Conservation (phyloP, 2,797 vertebrate genomes). For the Phaenicophaeus curvirostris region DNA sequence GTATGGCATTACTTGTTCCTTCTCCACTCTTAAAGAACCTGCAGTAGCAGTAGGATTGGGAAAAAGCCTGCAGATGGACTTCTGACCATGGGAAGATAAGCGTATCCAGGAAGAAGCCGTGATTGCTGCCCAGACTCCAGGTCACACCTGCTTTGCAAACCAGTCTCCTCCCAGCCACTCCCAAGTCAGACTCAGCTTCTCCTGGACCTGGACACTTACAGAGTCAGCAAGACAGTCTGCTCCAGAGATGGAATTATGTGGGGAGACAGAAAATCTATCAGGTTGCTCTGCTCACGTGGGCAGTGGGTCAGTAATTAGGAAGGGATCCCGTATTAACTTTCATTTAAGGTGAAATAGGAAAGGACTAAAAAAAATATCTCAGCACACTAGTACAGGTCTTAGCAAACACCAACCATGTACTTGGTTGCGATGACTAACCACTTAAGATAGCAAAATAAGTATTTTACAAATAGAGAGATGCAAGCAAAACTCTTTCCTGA, state of each 20-base stretch:
- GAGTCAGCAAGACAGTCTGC: background rate
- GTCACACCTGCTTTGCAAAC: background rate
- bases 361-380: background rate
- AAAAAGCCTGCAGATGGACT: background rate
- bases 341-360: background rate
- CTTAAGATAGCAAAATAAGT: background rate
- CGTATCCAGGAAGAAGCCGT: accelerated
- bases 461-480: background rate
- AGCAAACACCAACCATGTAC: background rate
- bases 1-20: background rate
- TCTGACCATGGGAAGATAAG: background rate
- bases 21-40: background rate
- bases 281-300: background rate
- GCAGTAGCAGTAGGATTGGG: background rate
- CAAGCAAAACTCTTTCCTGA: background rate
- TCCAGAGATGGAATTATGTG: accelerated
- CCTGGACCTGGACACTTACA: background rate
- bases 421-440: background rate
- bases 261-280: accelerated
- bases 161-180: background rate
- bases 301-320: background rate
- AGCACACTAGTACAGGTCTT: background rate
- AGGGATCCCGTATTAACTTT: background rate
- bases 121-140: accelerated
- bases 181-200: background rate